phyloP scores from a whole-genome alignment of 2,113 vertebrate genomes.

The Ardeotis arabs region DNA sequence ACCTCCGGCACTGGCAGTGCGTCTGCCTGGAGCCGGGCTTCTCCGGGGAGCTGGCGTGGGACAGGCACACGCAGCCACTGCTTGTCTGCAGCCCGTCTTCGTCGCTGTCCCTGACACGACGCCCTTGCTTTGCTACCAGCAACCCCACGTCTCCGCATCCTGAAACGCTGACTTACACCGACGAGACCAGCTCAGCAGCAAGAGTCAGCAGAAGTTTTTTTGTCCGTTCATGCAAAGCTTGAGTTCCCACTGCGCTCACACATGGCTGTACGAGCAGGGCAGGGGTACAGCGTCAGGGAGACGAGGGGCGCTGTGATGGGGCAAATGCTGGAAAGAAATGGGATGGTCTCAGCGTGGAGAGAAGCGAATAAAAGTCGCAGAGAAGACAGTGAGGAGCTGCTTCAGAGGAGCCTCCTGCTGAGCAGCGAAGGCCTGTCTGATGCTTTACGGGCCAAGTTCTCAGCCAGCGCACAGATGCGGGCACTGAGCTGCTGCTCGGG shows the following conservation, averaged over 20 bases:
- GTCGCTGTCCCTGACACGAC: accelerated
- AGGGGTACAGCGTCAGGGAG: not conserved
- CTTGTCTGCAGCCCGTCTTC: not conserved
- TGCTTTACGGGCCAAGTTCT: not conserved
- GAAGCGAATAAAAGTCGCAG: not conserved
- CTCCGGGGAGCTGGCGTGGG: not conserved
- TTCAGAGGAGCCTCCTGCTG: not conserved
- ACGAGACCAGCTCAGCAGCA: not conserved
- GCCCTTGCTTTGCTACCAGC: accelerated
- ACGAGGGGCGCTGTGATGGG: not conserved
- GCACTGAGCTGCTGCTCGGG: not conserved
- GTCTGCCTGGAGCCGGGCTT: not conserved
- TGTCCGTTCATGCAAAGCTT: accelerated
- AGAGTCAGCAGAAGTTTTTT: not conserved
- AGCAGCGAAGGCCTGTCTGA: not conserved
- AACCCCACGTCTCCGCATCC: accelerated
- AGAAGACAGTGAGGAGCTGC: not conserved
- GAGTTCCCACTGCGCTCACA: accelerated
- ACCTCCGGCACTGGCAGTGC: not conserved
- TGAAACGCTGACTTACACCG: not conserved
- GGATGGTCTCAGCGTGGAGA: not conserved
- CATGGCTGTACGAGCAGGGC: accelerated
- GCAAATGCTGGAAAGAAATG: not conserved
- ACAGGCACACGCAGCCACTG: not conserved
- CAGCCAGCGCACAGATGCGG: not conserved